These are phyloP conservation scores for Euplexia lucipara DNA, from an alignment of 2,888 invertebrate genomes.

Conservation along the genomic window DNA sequence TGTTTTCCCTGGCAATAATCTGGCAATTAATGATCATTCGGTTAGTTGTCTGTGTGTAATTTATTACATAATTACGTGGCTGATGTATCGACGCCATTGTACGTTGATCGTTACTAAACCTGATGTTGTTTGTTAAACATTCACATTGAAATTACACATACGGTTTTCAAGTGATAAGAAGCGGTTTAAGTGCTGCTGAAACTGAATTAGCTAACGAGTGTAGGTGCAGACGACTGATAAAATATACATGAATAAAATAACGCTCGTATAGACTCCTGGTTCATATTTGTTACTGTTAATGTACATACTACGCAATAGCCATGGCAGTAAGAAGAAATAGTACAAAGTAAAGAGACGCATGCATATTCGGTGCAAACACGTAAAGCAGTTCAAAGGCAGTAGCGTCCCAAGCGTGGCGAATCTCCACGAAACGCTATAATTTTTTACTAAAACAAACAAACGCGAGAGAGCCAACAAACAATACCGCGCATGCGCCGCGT, in stretches of 20 bases:
- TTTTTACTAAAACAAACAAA: constrained; percentile 87
- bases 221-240: constrained; percentile 4
- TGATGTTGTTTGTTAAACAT: constrained; percentile 50
- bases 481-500: constrained; percentile 73
- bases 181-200: constrained; percentile 21
- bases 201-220: constrained; percentile 16
- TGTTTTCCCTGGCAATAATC: constrained; percentile 76
- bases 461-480: constrained; percentile 79
- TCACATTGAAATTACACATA: constrained; percentile 28
- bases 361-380: constrained; percentile 69
- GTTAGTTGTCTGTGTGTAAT: constrained; percentile 56
- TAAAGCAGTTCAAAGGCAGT: constrained; percentile 80
- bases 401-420: constrained; percentile 72
- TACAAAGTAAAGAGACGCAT: constrained; percentile 69
- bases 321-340: constrained; percentile 52
- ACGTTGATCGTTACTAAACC: constrained; percentile 37
- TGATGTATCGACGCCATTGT: constrained; percentile 46
- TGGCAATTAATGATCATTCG: constrained; percentile 70
- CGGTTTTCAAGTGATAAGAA: constrained; percentile 29
- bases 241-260: constrained; percentile 25
- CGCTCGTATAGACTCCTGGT: not conserved
- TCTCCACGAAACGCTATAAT: constrained; percentile 81
- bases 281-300: constrained; percentile 24
- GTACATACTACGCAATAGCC: constrained; percentile 33
- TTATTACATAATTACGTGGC: constrained; percentile 56